Evolutionary conservation across 2,888 invertebrate genomes (phyloP).

Genomic region (Harmothoe impar): DNA sequence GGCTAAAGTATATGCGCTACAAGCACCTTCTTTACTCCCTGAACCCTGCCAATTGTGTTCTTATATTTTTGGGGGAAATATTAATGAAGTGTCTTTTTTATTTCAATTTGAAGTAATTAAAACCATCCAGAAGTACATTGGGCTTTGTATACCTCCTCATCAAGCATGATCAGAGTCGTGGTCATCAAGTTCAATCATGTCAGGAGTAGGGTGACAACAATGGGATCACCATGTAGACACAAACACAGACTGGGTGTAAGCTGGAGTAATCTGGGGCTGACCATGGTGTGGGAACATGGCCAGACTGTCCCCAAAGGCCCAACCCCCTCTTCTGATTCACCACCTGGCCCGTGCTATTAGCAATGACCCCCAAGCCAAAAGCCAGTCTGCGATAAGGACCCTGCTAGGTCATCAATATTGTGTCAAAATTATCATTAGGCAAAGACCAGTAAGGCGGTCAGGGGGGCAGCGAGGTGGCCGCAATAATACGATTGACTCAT

Average conservation of each 20-base stretch:
- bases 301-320: neutral
- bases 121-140: no score
- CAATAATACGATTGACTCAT: slow-evolving; percentile 57
- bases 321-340: slow-evolving; percentile 24
- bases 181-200: no score
- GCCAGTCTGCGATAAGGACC: slow-evolving; percentile 19
- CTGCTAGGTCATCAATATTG: slow-evolving; percentile 52
- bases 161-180: no score
- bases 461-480: slow-evolving; percentile 1
- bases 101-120: no score
- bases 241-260: slow-evolving; percentile 13
- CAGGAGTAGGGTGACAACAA: no score
- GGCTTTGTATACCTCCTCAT: no score
- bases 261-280: neutral
- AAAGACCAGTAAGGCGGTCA: slow-evolving; percentile 37
- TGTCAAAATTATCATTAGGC: slow-evolving; percentile 62
- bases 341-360: slow-evolving; percentile 49
- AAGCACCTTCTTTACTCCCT: no score
- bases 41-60: no score
- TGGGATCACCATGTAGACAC: neutral
- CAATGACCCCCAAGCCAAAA: neutral
- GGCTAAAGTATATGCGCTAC: no score
- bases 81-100: no score
- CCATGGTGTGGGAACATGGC: neutral
- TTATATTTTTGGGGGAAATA: no score